A percentile compares a stretch with the other conserved stretches of the same genome.
These are phyloP conservation scores for Callipepla californica DNA, from an alignment of 2,113 vertebrate species.

Conservation along the genomic window DNA sequence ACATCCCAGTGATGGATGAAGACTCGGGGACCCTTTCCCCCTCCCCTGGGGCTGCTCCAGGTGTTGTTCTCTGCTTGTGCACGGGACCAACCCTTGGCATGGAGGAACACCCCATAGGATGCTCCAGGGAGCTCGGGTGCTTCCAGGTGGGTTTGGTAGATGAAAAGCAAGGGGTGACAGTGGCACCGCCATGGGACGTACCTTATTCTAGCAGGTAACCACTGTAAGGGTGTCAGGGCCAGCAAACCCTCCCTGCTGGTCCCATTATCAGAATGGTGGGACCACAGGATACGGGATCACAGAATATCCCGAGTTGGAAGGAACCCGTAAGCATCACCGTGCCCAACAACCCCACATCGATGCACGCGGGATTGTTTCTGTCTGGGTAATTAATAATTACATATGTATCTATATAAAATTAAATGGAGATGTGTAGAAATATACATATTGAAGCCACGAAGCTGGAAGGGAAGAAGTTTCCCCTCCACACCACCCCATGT, in stretches of 20 bases:
- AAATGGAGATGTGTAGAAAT: too few species aligned
- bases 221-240: neutral
- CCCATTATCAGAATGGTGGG: neutral
- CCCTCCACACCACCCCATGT: neutral
- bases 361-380: fast-evolving
- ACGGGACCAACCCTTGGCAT: neutral
- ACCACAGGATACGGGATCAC: too few species aligned
- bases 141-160: fast-evolving
- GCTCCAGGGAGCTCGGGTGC: neutral
- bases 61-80: neutral
- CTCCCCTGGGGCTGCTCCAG: constrained; percentile 28
- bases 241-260: too few species aligned
- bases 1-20: constrained; percentile 18
- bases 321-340: too few species aligned
- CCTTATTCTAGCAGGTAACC: neutral
- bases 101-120: neutral
- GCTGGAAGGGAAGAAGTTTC: neutral
- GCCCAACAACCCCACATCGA: neutral
- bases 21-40: neutral
- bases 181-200: neutral
- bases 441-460: neutral
- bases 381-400: neutral
- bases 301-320: too few species aligned
- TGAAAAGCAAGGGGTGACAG: neutral
- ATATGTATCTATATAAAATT: neutral